phyloP scores from a whole-genome alignment of 64 coral and sea anemone genomes.

The Acropora tenuis region DNA sequence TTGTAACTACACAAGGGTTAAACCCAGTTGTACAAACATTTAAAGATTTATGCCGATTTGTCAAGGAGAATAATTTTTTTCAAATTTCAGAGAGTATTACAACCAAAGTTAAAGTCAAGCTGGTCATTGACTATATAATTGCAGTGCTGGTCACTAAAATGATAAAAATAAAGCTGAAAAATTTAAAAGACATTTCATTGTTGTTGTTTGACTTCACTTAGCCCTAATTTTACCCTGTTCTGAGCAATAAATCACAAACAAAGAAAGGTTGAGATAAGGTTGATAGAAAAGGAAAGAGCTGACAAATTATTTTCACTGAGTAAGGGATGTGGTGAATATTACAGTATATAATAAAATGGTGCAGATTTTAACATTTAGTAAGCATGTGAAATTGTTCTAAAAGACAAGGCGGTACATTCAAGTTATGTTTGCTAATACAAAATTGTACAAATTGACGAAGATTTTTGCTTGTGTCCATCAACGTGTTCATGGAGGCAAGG shows the following conservation, averaged over 20 bases:
- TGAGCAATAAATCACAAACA: neutral
- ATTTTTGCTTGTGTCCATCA: no score
- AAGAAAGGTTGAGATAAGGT: neutral
- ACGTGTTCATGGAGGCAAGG: no score
- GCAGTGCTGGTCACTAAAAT: conserved; percentile 92
- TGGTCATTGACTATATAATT: conserved; percentile 87
- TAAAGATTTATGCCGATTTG: conserved; percentile 73
- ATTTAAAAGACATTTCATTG: conserved; percentile 14
- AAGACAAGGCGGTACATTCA: no score
- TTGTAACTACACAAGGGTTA: conserved; percentile 49
- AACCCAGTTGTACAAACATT: conserved; percentile 74
- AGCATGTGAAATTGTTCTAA: no score
- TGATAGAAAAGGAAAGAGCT: no score
- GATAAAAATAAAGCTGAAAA: conserved; percentile 65
- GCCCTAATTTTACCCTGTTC: neutral
- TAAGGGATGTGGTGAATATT: no score
- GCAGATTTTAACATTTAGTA: no score
- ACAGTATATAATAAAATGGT: no score
- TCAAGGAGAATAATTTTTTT: conserved; percentile 80
- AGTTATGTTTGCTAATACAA: no score
- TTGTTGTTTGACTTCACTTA: neutral
- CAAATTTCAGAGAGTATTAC: conserved; percentile 80
- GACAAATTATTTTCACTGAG: no score
- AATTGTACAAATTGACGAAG: no score
- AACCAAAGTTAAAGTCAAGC: conserved; percentile 90